phyloP scores from a whole-genome alignment of 2,888 invertebrate genomes.

The Imbricaverruca yamaguchii region DNA sequence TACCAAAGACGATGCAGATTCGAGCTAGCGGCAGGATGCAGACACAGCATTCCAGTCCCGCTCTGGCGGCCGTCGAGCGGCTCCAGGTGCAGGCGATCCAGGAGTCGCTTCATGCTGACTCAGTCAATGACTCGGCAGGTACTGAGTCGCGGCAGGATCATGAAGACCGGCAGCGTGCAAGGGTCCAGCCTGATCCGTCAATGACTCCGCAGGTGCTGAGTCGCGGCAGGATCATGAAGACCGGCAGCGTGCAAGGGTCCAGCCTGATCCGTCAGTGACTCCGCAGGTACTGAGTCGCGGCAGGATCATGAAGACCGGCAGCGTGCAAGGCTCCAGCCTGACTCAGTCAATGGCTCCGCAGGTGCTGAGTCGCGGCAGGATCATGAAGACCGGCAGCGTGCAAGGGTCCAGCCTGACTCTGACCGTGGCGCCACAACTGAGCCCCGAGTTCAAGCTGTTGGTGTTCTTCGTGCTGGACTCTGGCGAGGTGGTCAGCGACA shows the following conservation, averaged over 20 bases:
- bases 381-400: not conserved
- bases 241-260: not conserved
- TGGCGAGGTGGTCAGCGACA: not conserved
- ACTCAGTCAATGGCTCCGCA: not conserved
- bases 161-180: not conserved
- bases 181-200: constrained; percentile 25
- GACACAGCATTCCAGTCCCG: too few species aligned
- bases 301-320: not conserved
- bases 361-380: not conserved
- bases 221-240: not conserved
- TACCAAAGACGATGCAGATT: too few species aligned
- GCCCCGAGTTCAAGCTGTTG: not conserved
- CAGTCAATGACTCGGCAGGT: not conserved
- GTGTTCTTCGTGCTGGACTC: not conserved
- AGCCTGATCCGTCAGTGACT: constrained; percentile 24
- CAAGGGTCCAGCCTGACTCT: constrained; percentile 22
- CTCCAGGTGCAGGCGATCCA: too few species aligned
- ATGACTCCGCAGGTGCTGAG: not conserved
- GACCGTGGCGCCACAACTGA: not conserved
- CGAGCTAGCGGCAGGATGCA: too few species aligned
- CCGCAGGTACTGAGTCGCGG: not conserved
- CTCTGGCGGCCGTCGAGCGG: too few species aligned
- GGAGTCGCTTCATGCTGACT: too few species aligned
- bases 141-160: not conserved
- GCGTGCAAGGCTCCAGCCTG: not conserved